Conservation (phyloP, 2,113 vertebrate species). For the Proterorhinus semilunaris region DNA sequence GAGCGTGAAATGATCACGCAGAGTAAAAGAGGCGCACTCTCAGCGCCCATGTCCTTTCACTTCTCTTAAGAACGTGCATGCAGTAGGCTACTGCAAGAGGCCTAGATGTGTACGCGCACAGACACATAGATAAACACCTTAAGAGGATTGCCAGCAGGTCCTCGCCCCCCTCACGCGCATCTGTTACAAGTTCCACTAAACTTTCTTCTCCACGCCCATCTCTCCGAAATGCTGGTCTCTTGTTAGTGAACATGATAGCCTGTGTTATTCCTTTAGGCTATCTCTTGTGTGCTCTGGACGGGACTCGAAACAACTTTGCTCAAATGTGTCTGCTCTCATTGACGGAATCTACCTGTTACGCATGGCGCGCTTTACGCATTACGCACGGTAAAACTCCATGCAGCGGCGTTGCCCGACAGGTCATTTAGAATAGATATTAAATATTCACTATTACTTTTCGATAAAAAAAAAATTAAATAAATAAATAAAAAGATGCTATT, state of each 20-base stretch:
- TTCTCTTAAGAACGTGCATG: constrained; percentile 63
- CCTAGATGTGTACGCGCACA: constrained; percentile 17
- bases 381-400: constrained; percentile 26
- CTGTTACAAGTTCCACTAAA: constrained; percentile 75
- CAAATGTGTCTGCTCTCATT: constrained; percentile 3
- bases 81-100: constrained; percentile 16
- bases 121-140: constrained; percentile 20
- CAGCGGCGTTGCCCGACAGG: background rate
- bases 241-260: constrained; percentile 16
- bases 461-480: no score
- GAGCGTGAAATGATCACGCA: constrained; percentile 99
- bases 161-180: constrained; percentile 79
- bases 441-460: no score
- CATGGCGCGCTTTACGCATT: constrained; percentile 40
- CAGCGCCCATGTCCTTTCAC: constrained; percentile 88
- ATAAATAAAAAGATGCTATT: background rate
- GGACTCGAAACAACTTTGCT: background rate
- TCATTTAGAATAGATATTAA: no score
- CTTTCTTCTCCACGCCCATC: constrained; percentile 57
- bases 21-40: constrained; percentile 89
- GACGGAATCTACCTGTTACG: constrained; percentile 45
- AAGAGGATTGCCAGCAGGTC: constrained; percentile 75
- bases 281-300: background rate
- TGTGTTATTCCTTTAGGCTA: background rate
- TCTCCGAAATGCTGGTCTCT: constrained; percentile 31